Percentiles rank a stretch among this genome's conserved stretches.
Conservation (phyloP, 2,113 vertebrate genomes). For the Heterotis niloticus region DNA sequence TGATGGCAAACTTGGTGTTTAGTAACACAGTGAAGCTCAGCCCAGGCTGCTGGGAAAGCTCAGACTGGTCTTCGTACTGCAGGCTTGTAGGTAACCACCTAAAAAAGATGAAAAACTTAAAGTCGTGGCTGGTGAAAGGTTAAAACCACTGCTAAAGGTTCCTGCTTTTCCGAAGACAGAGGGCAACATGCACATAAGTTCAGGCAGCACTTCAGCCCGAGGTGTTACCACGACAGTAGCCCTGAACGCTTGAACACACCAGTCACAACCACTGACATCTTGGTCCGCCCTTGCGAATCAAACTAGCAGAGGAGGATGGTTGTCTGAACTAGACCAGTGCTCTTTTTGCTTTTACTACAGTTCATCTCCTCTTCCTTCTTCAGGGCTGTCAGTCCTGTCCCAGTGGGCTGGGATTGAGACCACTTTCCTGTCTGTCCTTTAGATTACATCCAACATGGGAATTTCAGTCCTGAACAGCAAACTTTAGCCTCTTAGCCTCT, state of each 20-base stretch:
- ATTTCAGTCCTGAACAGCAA: too few relatives aligned
- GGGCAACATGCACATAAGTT: not conserved
- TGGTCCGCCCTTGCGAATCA: not conserved
- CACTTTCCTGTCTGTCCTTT: too few relatives aligned
- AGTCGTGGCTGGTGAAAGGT: not conserved
- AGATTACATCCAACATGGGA: too few relatives aligned
- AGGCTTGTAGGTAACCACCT: too few relatives aligned
- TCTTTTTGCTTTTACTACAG: too few relatives aligned
- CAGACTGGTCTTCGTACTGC: too few relatives aligned
- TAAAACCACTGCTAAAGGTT: not conserved
- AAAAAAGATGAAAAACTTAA: too few relatives aligned
- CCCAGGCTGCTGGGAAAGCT: not conserved
- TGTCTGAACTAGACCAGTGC: not conserved
- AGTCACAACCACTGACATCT: not conserved
- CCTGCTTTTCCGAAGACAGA: not conserved
- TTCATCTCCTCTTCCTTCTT: too few relatives aligned
- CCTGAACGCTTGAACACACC: not conserved
- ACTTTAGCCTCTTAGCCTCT: too few relatives aligned
- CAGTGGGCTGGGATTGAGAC: too few relatives aligned
- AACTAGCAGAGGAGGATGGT: not conserved
- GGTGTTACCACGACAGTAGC: not conserved
- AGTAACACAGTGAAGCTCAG: not conserved
- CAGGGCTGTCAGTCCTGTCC: too few relatives aligned
- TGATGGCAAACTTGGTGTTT: not conserved
- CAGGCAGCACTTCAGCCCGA: not conserved